A percentile compares a stretch with the other conserved stretches of the same genome.
Conservation (phyloP, 2,797 vertebrate genomes). For the Onychomys torridus region DNA sequence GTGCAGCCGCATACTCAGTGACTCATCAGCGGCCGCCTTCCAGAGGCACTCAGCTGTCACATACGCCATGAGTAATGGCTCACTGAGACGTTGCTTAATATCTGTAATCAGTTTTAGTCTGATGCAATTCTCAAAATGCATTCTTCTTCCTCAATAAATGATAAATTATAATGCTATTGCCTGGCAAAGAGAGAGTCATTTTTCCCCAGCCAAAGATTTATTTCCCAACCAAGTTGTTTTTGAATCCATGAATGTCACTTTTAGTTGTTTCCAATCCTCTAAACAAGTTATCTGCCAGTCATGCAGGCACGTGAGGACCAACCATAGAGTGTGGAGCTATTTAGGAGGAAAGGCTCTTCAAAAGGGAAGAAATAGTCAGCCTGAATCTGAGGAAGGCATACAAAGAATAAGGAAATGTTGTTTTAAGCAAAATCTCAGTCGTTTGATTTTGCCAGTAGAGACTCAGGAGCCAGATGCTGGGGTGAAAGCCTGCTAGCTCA, state of each 20-base stretch:
- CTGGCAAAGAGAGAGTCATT: conserved; percentile 57
- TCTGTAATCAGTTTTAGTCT: conserved; percentile 76
- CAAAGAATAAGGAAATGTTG: not conserved
- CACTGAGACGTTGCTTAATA: conserved; percentile 74
- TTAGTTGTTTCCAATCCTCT: conserved; percentile 70
- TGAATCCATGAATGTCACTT: conserved; percentile 74
- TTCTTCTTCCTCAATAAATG: conserved; percentile 76
- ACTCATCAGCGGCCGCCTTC: conserved; percentile 57
- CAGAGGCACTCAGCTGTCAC: conserved; percentile 36
- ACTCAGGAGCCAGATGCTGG: not conserved
- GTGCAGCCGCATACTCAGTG: not conserved
- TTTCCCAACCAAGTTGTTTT: conserved; percentile 69
- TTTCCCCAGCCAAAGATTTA: conserved; percentile 72
- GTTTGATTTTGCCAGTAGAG: not conserved
- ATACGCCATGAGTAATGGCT: not conserved
- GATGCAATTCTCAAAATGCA: conserved; percentile 70
- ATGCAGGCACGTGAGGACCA: not conserved
- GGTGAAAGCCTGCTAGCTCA: not conserved
- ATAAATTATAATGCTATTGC: conserved; percentile 65
- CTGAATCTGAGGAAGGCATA: not conserved
- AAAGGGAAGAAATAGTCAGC: conserved; percentile 18
- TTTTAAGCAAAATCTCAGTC: not conserved
- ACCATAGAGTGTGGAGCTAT: conserved; percentile 15
- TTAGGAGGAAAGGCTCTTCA: conserved; percentile 62
- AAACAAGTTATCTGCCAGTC: conserved; percentile 75